A percentile compares a stretch with the other conserved stretches of the same genome.
Evolutionary conservation across 1,140 invertebrate genomes (phyloP).

Genomic region (Diorhabda elongata): DNA sequence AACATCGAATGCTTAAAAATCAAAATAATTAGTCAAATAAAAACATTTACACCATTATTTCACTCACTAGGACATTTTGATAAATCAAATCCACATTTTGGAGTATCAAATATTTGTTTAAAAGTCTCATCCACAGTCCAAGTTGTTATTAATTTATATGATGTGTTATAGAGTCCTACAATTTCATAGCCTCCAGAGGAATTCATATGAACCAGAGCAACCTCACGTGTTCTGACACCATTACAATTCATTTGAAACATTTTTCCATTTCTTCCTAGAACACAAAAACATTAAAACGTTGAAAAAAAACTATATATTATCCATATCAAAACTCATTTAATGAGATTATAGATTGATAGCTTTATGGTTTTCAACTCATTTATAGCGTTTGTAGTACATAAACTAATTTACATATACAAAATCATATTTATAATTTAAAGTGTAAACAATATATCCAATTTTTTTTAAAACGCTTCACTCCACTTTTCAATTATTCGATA

Average conservation of each 20-base stretch:
- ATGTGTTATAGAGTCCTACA: conserved; percentile 36
- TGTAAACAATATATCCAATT: no score
- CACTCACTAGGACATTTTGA: conserved; percentile 76
- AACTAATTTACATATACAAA: no score
- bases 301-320: no score
- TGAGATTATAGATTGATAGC: no score
- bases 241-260: conserved; percentile 41
- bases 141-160: conserved; percentile 27
- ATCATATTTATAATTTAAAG: no score
- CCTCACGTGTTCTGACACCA: conserved; percentile 35
- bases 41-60: conserved; percentile 2
- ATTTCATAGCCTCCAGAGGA: conserved; percentile 30
- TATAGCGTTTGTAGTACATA: no score
- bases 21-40: conserved; percentile 1
- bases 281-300: not conserved
- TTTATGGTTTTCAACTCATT: no score
- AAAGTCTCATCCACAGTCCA: conserved; percentile 53
- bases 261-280: conserved; percentile 25
- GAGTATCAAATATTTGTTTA: conserved; percentile 75
- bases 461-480: no score
- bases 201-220: conserved; percentile 37
- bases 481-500: no score
- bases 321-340: no score
- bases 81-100: conserved; percentile 87
- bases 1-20: conserved; percentile 31